These are phyloP conservation scores for Trichogramma pretiosum DNA, from an alignment of 1,140 invertebrate species.

Conservation along the genomic window DNA sequence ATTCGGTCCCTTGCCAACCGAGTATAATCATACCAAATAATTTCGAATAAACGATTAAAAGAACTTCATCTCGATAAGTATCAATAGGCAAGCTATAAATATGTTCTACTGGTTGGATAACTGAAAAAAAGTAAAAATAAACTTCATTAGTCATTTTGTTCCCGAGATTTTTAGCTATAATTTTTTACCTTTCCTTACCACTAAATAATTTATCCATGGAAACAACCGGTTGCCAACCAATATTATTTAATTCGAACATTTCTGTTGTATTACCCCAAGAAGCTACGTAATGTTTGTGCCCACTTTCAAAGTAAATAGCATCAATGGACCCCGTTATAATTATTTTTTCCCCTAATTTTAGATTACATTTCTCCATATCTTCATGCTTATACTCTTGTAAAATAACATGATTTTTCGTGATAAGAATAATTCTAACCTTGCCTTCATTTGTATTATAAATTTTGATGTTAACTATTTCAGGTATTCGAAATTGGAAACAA, in stretches of 20 bases:
- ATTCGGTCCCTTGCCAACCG: constrained; percentile 23
- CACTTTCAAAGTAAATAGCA: constrained; percentile 31
- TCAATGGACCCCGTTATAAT: constrained; percentile 22
- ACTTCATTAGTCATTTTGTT: too few species aligned
- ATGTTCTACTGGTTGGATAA: constrained; percentile 25
- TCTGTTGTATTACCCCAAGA: constrained; percentile 22
- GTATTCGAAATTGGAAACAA: constrained; percentile 11
- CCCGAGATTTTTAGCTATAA: too few species aligned
- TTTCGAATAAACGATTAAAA: constrained; percentile 32
- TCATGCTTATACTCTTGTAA: constrained; percentile 26
- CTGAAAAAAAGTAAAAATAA: constrained; percentile 18
- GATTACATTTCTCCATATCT: constrained; percentile 4
- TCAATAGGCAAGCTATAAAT: constrained; percentile 24
- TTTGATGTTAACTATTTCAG: constrained; percentile 19
- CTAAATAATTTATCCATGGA: constrained; percentile 18
- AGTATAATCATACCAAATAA: constrained; percentile 21
- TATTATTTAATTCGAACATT: constrained; percentile 23
- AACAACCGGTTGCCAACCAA: too few species aligned
- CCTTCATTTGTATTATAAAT: constrained; percentile 19
- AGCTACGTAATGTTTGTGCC: constrained; percentile 26
- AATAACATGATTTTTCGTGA: constrained; percentile 17
- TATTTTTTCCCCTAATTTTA: constrained; percentile 19
- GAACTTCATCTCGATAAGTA: constrained; percentile 34
- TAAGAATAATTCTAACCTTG: constrained; percentile 17
- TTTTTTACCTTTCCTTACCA: too few species aligned